These are phyloP conservation scores for Nephila pilipes DNA, from an alignment of 1,140 invertebrate species.

Conservation along the genomic window DNA sequence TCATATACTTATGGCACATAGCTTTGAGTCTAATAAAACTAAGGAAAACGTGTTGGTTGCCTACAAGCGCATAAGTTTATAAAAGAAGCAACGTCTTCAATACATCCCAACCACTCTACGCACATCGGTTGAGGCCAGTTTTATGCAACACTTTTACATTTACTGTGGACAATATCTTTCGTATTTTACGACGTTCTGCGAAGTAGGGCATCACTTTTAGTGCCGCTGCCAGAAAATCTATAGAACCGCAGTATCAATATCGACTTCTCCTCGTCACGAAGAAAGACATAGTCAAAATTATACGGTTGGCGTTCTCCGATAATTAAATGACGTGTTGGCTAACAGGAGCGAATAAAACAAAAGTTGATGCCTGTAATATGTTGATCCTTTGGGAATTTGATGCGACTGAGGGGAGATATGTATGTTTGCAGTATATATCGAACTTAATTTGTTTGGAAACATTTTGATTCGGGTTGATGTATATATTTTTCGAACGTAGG, in stretches of 20 bases:
- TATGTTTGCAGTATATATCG: too few relatives aligned
- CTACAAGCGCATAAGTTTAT: slow-evolving; percentile 28
- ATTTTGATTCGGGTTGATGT: too few relatives aligned
- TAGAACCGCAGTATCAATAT: slow-evolving; percentile 37
- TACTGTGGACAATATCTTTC: slow-evolving; percentile 51
- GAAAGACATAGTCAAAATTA: slow-evolving; percentile 14
- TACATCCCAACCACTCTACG: not conserved
- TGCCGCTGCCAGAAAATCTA: slow-evolving; percentile 39
- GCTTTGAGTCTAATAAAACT: not conserved
- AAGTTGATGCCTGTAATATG: too few relatives aligned
- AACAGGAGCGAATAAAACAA: not conserved
- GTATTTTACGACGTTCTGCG: slow-evolving; percentile 20
- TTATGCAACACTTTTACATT: slow-evolving; percentile 58
- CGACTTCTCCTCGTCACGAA: slow-evolving; percentile 5
- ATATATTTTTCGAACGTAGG: too few relatives aligned
- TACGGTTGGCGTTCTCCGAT: not conserved
- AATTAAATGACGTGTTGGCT: not conserved
- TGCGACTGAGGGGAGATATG: too few relatives aligned
- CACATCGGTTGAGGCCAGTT: slow-evolving; percentile 20
- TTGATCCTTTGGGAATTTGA: too few relatives aligned
- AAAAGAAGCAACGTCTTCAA: slow-evolving; percentile 34
- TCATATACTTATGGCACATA: not conserved
- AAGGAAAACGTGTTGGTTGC: not conserved
- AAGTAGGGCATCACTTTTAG: slow-evolving; percentile 53
- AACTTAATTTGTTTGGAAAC: too few relatives aligned